Conservation (phyloP, 2,888 invertebrate species). For the Xylophagus ater region DNA sequence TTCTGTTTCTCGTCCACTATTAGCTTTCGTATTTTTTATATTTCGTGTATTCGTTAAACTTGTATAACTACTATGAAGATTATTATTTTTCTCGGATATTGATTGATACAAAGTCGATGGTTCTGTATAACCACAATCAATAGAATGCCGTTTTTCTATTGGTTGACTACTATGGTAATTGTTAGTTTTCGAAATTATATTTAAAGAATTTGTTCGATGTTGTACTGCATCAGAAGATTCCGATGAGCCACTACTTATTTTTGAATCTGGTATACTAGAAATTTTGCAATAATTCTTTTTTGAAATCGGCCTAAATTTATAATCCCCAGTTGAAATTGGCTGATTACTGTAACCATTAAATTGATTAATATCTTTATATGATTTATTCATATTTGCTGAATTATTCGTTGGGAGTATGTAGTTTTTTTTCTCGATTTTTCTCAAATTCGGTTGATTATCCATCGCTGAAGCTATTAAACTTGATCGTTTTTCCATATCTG, state of each 20-base stretch:
- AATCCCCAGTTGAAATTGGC: neutral
- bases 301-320: conserved; percentile 8
- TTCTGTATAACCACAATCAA: conserved; percentile 20
- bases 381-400: neutral
- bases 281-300: conserved; percentile 16
- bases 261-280: conserved; percentile 6
- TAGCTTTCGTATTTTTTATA: neutral
- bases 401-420: neutral
- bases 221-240: conserved; percentile 5
- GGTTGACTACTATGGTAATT: too few relatives aligned
- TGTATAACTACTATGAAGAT: conserved; percentile 6
- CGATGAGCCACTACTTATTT: neutral
- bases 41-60: conserved; percentile 1
- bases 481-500: conserved; percentile 3
- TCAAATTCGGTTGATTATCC: neutral
- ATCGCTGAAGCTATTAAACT: too few relatives aligned
- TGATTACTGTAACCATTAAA: neutral
- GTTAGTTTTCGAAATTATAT: neutral
- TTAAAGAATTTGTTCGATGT: neutral
- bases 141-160: conserved; percentile 23
- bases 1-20: neutral
- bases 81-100: neutral
- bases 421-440: conserved; percentile 3
- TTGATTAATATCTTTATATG: neutral
- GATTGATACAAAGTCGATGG: neutral